Evolutionary conservation across 2,797 vertebrate species (phyloP).

Genomic region (Astyanax mexicanus): DNA sequence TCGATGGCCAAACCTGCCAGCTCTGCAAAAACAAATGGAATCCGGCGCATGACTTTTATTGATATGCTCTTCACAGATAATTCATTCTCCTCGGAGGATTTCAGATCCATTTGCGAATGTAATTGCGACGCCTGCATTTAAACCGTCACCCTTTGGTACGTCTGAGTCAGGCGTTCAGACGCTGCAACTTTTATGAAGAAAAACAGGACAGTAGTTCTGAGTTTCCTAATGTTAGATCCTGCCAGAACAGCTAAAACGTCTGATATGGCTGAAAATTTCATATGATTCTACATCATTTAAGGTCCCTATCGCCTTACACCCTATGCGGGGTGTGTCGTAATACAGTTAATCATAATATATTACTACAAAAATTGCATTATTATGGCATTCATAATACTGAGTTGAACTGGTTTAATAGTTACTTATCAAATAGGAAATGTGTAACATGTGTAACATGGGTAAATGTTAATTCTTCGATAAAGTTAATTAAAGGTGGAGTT

Average conservation of each 20-base stretch:
- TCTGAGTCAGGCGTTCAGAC: conserved; percentile 25
- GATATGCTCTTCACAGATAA: conserved; percentile 46
- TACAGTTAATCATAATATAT: no score
- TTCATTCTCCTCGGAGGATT: conserved; percentile 30
- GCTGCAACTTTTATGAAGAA: conserved; percentile 31
- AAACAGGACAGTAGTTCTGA: conserved; percentile 39
- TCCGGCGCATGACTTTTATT: conserved; percentile 40
- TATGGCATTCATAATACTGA: no score
- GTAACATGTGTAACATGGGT: no score
- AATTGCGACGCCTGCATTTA: conserved; percentile 24
- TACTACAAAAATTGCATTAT: no score
- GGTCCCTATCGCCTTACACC: no score
- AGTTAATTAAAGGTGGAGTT: no score
- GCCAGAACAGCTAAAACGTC: conserved; percentile 61
- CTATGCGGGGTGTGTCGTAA: no score
- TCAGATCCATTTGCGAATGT: conserved; percentile 28
- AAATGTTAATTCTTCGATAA: no score
- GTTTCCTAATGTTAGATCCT: conserved; percentile 23
- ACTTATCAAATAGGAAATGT: no score
- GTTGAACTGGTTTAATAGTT: no score
- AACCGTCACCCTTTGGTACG: conserved; percentile 11
- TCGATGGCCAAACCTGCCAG: conserved; percentile 17
- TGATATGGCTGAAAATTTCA: conserved; percentile 60
- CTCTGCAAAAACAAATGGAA: conserved; percentile 32
- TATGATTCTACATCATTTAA: no score